Percentiles rank a stretch among this genome's conserved stretches.
phyloP scores from a whole-genome alignment of 92 coral and sea anemone genomes.

The Anthopleura xanthogrammica region DNA sequence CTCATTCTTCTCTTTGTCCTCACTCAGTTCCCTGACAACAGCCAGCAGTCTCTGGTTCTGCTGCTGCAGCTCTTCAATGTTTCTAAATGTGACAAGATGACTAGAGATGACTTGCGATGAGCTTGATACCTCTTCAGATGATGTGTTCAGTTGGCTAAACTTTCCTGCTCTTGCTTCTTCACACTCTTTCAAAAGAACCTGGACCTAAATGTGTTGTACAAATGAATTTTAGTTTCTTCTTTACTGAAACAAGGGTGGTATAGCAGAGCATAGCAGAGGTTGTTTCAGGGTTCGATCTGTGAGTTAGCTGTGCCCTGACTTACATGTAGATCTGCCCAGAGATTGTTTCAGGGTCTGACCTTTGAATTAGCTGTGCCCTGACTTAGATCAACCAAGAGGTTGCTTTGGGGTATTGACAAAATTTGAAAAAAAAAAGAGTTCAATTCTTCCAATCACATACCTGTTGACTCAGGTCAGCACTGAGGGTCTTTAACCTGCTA shows the following conservation, averaged over 20 bases:
- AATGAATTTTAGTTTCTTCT: too few species aligned
- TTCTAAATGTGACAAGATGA: constrained; percentile 93
- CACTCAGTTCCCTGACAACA: constrained; percentile 88
- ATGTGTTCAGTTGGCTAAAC: constrained; percentile 49
- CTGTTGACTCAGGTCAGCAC: constrained; percentile 92
- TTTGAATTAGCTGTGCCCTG: too few species aligned
- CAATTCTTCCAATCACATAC: constrained; percentile 22
- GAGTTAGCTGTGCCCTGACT: too few species aligned
- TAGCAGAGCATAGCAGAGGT: too few species aligned
- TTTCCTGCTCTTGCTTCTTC: constrained; percentile 94
- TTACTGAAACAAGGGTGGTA: too few species aligned
- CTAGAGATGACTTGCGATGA: constrained; percentile 94
- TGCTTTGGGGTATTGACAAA: too few species aligned
- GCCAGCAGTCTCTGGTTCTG: constrained; percentile 88
- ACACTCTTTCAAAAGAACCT: constrained; percentile 89
- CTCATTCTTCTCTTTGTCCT: constrained; percentile 88
- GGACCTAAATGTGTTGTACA: constrained; percentile 53
- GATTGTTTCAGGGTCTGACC: too few species aligned
- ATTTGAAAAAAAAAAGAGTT: too few species aligned
- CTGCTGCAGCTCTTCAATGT: constrained; percentile 93
- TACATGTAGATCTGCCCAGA: too few species aligned
- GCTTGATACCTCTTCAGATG: constrained; percentile 86
- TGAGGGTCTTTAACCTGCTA: constrained; percentile 71
- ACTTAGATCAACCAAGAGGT: too few species aligned
- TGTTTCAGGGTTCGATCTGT: too few species aligned